phyloP scores from a whole-genome alignment of 2,888 invertebrate genomes.

The Griposia aprilina region DNA sequence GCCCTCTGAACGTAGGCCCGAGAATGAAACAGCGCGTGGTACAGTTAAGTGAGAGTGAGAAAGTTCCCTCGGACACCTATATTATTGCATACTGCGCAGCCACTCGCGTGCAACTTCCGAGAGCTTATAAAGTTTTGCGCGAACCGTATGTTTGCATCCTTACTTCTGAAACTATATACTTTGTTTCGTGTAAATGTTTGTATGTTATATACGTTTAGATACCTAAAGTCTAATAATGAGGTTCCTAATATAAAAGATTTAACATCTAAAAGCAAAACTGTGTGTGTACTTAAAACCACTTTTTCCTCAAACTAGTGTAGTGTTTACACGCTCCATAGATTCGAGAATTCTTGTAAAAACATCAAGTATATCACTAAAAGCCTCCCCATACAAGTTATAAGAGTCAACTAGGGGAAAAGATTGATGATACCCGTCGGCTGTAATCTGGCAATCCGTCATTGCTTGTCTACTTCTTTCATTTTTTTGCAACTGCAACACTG shows the following conservation, averaged over 20 bases:
- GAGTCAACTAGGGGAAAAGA: conserved; percentile 61
- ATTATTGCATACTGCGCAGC: too few relatives aligned
- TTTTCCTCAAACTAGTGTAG: conserved; percentile 33
- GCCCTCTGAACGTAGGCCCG: too few relatives aligned
- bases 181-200: not conserved
- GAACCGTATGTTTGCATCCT: not conserved
- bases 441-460: conserved; percentile 67
- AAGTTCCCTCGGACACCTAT: too few relatives aligned
- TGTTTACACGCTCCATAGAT: conserved; percentile 50
- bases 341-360: conserved; percentile 49
- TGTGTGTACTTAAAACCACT: not conserved
- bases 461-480: conserved; percentile 55
- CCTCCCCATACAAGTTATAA: conserved; percentile 56
- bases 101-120: too few relatives aligned
- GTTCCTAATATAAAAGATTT: not conserved
- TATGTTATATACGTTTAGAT: not conserved
- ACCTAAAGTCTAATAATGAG: too few relatives aligned
- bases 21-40: too few relatives aligned
- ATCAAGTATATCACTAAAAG: conserved; percentile 57
- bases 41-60: too few relatives aligned
- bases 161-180: not conserved
- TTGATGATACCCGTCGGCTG: conserved; percentile 60
- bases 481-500: conserved; percentile 55
- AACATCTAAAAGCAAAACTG: not conserved
- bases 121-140: too few relatives aligned